These are phyloP conservation scores for Sphenodon punctatus DNA, from an alignment of 2,797 vertebrate species.

Conservation along the genomic window DNA sequence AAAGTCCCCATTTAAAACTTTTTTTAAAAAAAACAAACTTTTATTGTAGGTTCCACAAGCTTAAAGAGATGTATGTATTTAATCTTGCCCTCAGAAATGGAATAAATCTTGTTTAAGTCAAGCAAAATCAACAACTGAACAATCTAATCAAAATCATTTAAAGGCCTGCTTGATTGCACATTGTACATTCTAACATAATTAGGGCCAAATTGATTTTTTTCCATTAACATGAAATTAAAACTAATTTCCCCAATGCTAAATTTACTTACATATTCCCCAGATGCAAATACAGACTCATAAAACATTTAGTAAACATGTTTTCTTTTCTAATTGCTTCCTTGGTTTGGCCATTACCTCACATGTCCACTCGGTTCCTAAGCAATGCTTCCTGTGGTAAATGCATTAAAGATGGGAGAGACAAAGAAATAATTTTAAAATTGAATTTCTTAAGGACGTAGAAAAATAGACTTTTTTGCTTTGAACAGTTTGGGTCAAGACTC, in stretches of 20 bases:
- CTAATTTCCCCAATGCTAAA: conserved; percentile 73
- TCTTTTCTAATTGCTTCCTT: conserved; percentile 71
- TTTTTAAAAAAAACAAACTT: too few species aligned
- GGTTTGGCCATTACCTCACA: conserved; percentile 67
- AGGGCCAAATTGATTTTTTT: conserved; percentile 74
- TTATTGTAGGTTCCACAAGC: conserved; percentile 9
- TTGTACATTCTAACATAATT: conserved; percentile 75
- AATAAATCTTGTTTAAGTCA: conserved; percentile 62
- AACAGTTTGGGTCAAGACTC: too few species aligned
- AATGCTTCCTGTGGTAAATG: conserved; percentile 36
- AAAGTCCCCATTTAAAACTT: conserved; percentile 7
- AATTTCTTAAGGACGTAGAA: background rate
- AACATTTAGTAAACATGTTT: conserved; percentile 67
- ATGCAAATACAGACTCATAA: conserved; percentile 70
- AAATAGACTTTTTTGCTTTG: conserved; percentile 24
- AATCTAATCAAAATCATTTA: conserved; percentile 72
- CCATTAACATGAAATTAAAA: conserved; percentile 75
- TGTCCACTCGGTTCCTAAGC: conserved; percentile 47
- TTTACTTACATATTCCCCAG: conserved; percentile 73
- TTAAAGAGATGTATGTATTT: conserved; percentile 50
- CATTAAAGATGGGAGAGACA: background rate
- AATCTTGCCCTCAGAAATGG: conserved; percentile 60
- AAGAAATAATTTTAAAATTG: conserved; percentile 36
- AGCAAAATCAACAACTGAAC: conserved; percentile 64
- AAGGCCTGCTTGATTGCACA: conserved; percentile 71